Base-by-base conservation (phyloP, 2,113 vertebrate species). In the Murina feae region DNA sequence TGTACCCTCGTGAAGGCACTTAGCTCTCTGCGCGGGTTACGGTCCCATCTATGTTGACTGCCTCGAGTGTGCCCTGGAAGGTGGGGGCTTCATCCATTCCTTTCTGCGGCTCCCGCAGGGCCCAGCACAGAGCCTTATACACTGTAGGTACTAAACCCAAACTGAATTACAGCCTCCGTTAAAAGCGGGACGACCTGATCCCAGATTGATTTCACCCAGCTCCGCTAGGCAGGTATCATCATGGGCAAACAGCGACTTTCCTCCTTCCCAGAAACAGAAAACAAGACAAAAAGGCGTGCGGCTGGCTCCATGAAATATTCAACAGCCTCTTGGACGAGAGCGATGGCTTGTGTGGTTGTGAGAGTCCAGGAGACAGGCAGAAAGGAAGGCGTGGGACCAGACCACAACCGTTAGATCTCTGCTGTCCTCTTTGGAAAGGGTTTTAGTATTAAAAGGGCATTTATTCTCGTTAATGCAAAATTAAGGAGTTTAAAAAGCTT, bases 231-330 rank as follows among this genome's bases (percentile, higher is more conserved):
- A 86, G 81, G 94, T 92, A 81, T 81, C 69, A 93, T 47, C 97
- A 51, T 78, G 87, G 66, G 42, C 75, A 30, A 84, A 93, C 44
- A 90, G 25, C 42, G 71, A 75, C 65, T 93, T 84, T 87, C 92
- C 95, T 93, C 65, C 93, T 89, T 97, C 96, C 94, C 96, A 94
- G 96, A 94, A 98, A 97, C 94, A 79, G 96, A 97, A 95, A 72
- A 87, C 89, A 91, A 91, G 89, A 72, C 89, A 90, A 90, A 76
- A 93, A 97, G 95, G 87, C 82, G 79, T 84, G 91, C 49, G 87
- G 86, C 97, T 93, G 89, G 79, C 68, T 91, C 96, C 42, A 97
- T 97, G 95, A 98, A 98, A 98, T 97, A 98, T 98, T 98, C 96
- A 98, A 92, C 86, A 95, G 75, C 42, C 95, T 89, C 93, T 93